These are phyloP conservation scores for Carcinoscorpius rotundicauda DNA, from an alignment of 1,140 invertebrate species.

Conservation along the genomic window DNA sequence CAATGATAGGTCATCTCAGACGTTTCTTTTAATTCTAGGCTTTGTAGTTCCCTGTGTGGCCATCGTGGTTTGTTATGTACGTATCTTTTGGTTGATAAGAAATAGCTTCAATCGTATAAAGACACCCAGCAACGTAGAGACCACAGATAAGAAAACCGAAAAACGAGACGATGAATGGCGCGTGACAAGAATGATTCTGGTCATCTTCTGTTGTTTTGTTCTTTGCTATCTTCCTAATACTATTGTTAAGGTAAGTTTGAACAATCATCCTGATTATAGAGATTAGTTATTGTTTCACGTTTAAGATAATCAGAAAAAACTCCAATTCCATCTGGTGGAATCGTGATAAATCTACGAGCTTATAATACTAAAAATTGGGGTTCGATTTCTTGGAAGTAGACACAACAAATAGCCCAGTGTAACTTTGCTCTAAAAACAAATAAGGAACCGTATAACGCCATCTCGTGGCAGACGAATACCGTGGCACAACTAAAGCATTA, in stretches of 20 bases:
- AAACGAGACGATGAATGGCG: constrained; percentile 30
- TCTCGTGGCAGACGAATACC: no score
- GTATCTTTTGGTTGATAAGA: constrained; percentile 2
- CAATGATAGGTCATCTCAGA: constrained; percentile 57
- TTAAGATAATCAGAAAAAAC: no score
- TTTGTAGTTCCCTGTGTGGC: constrained; percentile 65
- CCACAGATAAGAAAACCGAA: constrained; percentile 51
- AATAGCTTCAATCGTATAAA: neutral
- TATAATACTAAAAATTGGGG: no score
- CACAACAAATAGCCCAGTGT: no score
- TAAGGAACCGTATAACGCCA: no score
- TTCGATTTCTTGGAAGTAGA: no score
- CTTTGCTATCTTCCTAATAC: constrained; percentile 70
- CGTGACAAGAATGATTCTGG: constrained; percentile 66
- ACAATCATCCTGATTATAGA: no score
- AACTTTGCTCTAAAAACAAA: no score
- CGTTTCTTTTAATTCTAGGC: constrained; percentile 65
- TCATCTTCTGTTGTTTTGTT: constrained; percentile 69
- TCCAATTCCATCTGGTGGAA: no score
- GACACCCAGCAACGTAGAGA: constrained; percentile 38
- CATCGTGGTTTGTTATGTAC: constrained; percentile 60
- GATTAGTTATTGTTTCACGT: no score
- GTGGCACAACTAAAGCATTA: no score
- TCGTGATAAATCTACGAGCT: no score
- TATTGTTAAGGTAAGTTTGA: constrained; percentile 54